A percentile compares a stretch with the other conserved stretches of the same genome.
These are phyloP conservation scores for Anticlea derivata DNA, from an alignment of 2,888 invertebrate genomes.

Conservation along the genomic window DNA sequence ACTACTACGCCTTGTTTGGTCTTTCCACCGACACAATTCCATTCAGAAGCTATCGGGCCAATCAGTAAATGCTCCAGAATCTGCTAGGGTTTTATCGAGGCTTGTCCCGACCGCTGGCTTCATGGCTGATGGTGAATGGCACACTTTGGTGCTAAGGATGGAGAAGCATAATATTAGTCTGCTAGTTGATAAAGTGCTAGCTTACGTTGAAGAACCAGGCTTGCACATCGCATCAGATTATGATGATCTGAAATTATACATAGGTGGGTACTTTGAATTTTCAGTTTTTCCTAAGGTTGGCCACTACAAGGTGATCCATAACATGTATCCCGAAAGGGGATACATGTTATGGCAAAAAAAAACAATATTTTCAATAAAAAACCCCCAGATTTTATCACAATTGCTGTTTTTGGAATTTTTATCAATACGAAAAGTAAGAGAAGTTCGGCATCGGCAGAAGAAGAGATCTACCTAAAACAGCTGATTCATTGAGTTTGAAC, in stretches of 20 bases:
- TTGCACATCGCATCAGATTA: conserved; percentile 46
- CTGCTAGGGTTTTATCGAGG: conserved; percentile 46
- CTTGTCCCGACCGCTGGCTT: conserved; percentile 82
- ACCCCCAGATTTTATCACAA: too few relatives aligned
- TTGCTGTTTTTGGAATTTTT: background rate
- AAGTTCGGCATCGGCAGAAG: too few relatives aligned
- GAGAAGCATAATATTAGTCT: conserved; percentile 67
- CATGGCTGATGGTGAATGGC: conserved; percentile 90
- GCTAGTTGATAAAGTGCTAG: conserved; percentile 64
- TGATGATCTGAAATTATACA: conserved; percentile 60
- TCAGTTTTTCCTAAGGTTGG: background rate
- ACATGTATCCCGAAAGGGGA: too few relatives aligned
- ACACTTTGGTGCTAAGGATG: conserved; percentile 78
- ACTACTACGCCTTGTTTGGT: conserved; percentile 85
- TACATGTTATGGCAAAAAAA: too few relatives aligned
- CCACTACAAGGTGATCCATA: too few relatives aligned
- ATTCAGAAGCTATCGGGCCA: conserved; percentile 20
- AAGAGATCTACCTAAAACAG: too few relatives aligned
- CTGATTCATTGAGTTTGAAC: too few relatives aligned
- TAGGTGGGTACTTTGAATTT: conserved; percentile 49
- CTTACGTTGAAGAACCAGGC: conserved; percentile 64
- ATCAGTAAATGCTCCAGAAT: conserved; percentile 24
- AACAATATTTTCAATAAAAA: too few relatives aligned
- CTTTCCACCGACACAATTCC: conserved; percentile 44
- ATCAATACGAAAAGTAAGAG: too few relatives aligned